Percentiles rank a stretch among this genome's conserved stretches.
Evolutionary conservation across 2,888 invertebrate species (phyloP).

Genomic region (Hirtodrosophila duncani): DNA sequence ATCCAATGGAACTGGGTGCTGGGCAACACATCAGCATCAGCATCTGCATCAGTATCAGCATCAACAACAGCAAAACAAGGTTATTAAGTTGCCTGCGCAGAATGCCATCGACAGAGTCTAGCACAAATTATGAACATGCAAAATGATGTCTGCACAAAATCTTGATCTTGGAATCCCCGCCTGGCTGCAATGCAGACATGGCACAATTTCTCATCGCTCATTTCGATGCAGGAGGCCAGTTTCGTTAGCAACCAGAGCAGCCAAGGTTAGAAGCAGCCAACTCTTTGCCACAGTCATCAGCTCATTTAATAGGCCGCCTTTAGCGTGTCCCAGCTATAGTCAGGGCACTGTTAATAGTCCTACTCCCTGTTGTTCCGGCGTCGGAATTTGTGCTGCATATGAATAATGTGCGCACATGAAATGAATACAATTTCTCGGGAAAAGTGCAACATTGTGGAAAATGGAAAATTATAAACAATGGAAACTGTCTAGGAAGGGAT

Average conservation of each 20-base stretch:
- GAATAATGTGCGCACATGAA: constrained; percentile 72
- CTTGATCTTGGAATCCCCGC: constrained; percentile 56
- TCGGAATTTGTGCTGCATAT: constrained; percentile 44
- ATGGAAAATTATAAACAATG: constrained; percentile 62
- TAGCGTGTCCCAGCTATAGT: constrained; percentile 22
- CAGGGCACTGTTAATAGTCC: constrained; percentile 50
- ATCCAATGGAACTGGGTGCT: constrained; percentile 28
- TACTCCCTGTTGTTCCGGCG: constrained; percentile 6
- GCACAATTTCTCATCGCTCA: constrained; percentile 66
- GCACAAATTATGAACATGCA: constrained; percentile 37
- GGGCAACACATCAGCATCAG: too few relatives aligned
- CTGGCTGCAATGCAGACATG: constrained; percentile 45
- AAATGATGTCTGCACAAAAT: constrained; percentile 30
- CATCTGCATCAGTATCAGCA: too few relatives aligned
- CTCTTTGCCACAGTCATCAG: too few relatives aligned
- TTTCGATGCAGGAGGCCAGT: constrained; percentile 63
- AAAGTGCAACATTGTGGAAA: constrained; percentile 77
- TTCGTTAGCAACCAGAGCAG: constrained; percentile 19
- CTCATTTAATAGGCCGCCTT: constrained; percentile 42
- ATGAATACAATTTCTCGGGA: constrained; percentile 76
- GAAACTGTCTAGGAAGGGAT: not conserved
- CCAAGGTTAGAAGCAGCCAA: too few relatives aligned
- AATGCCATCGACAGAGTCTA: constrained; percentile 17
- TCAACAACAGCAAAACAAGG: constrained; percentile 42
- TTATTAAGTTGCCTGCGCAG: constrained; percentile 37